Percentiles rank a stretch among this genome's conserved stretches.
Evolutionary conservation across 2,888 invertebrate species (phyloP).

Genomic region (Phaonia tiefii): DNA sequence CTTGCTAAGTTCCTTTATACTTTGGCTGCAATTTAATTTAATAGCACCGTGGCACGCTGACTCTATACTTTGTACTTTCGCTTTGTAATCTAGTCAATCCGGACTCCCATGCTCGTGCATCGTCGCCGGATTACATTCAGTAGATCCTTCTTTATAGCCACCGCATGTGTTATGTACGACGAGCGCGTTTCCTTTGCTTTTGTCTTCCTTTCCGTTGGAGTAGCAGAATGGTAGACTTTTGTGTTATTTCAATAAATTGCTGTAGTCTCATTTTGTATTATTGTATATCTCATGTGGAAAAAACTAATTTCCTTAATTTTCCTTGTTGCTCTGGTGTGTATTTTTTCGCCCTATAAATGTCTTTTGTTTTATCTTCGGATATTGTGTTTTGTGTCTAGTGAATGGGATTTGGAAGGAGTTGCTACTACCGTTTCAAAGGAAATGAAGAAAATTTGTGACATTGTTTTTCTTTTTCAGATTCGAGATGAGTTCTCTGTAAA

Average conservation of each 20-base stretch:
- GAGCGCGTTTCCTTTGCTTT: not conserved
- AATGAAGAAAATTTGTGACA: not conserved
- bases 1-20: conserved; percentile 31
- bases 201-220: not conserved
- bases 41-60: conserved; percentile 47
- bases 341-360: conserved; percentile 57
- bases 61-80: conserved; percentile 1
- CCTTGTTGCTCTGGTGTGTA: conserved; percentile 44
- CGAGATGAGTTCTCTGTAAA: too few species aligned
- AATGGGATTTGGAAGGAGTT: not conserved
- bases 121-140: conserved; percentile 32
- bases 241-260: conserved; percentile 56
- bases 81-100: not conserved
- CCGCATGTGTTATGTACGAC: conserved; percentile 20
- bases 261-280: conserved; percentile 39
- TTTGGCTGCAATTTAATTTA: conserved; percentile 59
- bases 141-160: conserved; percentile 47
- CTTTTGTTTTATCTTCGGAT: conserved; percentile 18
- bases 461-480: too few species aligned
- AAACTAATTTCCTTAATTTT: conserved; percentile 72
- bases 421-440: not conserved
- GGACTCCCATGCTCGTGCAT: not conserved
- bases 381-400: not conserved
- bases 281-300: conserved; percentile 69
- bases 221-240: conserved; percentile 13